Percentiles rank a stretch among this genome's conserved stretches.
Evolutionary conservation across 2,888 invertebrate species (phyloP).

Genomic region (Xestia xanthographa): DNA sequence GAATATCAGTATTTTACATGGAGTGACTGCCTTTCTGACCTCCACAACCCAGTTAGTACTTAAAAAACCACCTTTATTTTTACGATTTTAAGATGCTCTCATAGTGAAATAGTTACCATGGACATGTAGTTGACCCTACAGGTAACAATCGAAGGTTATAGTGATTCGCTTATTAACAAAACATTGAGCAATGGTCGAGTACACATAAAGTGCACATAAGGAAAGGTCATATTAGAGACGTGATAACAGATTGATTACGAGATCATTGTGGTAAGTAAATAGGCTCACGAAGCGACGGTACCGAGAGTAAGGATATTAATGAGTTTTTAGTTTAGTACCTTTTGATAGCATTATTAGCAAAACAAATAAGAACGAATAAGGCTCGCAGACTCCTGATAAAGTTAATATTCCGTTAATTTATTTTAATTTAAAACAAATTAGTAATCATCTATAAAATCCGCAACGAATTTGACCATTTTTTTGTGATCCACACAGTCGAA

Average conservation of each 20-base stretch:
- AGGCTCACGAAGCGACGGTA: neutral
- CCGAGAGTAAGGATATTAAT: neutral
- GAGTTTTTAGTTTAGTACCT: neutral
- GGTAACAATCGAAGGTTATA: conserved; percentile 30
- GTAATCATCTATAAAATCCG: neutral
- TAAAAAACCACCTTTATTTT: neutral
- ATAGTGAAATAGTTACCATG: neutral
- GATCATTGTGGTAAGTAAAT: neutral
- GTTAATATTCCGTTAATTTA: neutral
- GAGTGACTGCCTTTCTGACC: no score
- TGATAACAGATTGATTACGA: neutral
- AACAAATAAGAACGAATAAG: neutral
- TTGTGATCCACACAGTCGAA: conserved; percentile 2
- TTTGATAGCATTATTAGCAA: neutral
- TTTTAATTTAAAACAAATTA: neutral
- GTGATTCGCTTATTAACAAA: conserved; percentile 2
- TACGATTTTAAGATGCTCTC: neutral
- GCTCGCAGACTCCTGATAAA: no score
- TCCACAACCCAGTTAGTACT: no score
- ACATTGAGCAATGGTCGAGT: conserved; percentile 4
- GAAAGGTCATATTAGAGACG: conserved; percentile 14
- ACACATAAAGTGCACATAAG: neutral
- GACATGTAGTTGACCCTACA: neutral
- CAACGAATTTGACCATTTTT: neutral
- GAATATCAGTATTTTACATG: no score